These are phyloP conservation scores for Albula glossodonta DNA, from an alignment of 2,113 vertebrate genomes.

Conservation along the genomic window DNA sequence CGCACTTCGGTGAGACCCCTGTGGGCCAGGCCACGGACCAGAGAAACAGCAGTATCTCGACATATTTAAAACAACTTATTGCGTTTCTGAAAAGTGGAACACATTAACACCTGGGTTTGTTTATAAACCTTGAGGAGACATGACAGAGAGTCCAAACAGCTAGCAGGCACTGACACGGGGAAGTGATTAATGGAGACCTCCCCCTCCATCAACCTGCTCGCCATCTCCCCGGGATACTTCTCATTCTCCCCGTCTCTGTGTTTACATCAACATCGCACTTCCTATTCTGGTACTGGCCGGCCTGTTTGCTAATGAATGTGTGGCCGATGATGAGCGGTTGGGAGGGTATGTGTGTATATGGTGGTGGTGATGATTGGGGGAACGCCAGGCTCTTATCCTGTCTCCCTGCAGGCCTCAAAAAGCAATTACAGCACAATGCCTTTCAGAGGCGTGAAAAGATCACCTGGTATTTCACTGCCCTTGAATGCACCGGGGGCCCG, in stretches of 20 bases:
- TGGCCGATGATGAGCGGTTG: constrained; percentile 34
- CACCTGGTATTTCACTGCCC: constrained; percentile 1
- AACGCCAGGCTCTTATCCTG: constrained; percentile 41
- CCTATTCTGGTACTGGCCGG: constrained; percentile 36
- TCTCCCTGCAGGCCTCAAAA: constrained; percentile 49
- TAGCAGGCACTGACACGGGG: constrained; percentile 15
- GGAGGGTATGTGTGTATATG: too few relatives aligned
- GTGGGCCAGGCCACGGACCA: neutral
- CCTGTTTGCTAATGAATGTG: constrained; percentile 51
- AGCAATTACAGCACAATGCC: constrained; percentile 42
- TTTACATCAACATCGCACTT: constrained; percentile 34
- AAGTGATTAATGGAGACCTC: constrained; percentile 42
- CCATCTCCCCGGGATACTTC: constrained; percentile 33
- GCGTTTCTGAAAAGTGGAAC: constrained; percentile 6
- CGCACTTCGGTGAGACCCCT: constrained; percentile 3
- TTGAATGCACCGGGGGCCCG: neutral
- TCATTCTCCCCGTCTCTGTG: constrained; percentile 32
- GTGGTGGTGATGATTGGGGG: constrained; percentile 11
- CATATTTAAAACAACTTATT: constrained; percentile 17
- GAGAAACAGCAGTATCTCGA: neutral
- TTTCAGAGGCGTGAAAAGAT: constrained; percentile 39
- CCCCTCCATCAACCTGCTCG: constrained; percentile 23
- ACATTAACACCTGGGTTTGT: constrained; percentile 15
- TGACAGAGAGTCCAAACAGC: constrained; percentile 29
- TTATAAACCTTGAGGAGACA: constrained; percentile 14